These are phyloP conservation scores for Sylvia atricapilla DNA, from an alignment of 2,113 vertebrate species.

Conservation along the genomic window DNA sequence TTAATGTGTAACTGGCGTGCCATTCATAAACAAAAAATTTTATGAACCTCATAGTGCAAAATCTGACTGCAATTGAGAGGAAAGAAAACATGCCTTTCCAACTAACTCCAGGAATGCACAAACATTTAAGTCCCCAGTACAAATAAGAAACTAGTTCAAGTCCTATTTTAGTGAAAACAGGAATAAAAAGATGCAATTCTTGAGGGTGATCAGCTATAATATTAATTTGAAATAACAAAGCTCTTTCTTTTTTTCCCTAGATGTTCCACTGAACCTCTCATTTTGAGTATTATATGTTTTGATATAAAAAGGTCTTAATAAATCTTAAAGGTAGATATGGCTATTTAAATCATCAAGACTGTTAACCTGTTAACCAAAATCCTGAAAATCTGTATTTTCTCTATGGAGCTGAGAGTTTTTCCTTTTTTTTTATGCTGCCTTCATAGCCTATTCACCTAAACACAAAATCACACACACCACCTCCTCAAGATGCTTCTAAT, in stretches of 20 bases:
- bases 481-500: background rate
- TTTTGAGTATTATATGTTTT: background rate
- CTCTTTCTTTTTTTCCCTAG: background rate
- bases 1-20: constrained; percentile 9
- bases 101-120: background rate
- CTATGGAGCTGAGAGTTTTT: background rate
- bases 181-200: background rate
- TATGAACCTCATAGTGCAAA: background rate
- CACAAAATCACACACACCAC: background rate
- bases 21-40: constrained; percentile 36
- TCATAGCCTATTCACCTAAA: background rate
- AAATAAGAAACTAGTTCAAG: background rate
- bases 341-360: background rate
- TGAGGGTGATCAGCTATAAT: background rate
- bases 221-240: background rate
- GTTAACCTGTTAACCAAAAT: background rate
- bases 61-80: background rate
- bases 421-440: background rate
- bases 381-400: background rate
- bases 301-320: background rate
- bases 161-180: background rate
- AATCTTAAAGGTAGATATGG: background rate
- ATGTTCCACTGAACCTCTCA: background rate
- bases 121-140: background rate
- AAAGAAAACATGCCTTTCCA: background rate